phyloP scores from a whole-genome alignment of 2,888 invertebrate genomes.

The Lamellibrachia columna region DNA sequence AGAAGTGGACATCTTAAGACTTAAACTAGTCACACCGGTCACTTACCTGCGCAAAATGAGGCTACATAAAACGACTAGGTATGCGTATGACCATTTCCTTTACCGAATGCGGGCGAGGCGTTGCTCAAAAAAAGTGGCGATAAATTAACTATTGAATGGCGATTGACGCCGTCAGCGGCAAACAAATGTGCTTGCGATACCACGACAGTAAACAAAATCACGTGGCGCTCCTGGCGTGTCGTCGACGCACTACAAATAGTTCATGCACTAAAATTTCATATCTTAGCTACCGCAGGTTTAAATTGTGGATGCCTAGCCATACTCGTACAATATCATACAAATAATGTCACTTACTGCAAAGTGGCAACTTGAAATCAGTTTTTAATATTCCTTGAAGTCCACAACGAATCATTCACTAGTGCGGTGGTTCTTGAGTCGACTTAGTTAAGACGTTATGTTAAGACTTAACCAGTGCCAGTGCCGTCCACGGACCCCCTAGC shows the following conservation, averaged over 20 bases:
- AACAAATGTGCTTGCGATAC: background rate
- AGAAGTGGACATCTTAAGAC: background rate
- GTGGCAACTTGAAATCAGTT: no score
- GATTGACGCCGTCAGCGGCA: background rate
- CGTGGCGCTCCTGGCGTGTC: constrained; percentile 12
- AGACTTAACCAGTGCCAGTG: no score
- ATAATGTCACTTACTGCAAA: no score
- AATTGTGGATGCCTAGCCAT: no score
- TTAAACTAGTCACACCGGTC: background rate
- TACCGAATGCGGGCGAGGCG: background rate
- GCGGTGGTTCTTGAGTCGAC: no score
- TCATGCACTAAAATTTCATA: background rate
- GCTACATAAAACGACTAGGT: background rate
- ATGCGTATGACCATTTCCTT: background rate
- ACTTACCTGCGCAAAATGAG: background rate
- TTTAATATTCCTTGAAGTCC: no score
- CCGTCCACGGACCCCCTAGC: no score
- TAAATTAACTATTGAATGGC: background rate
- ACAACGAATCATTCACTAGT: no score
- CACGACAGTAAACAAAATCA: background rate
- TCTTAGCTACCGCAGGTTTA: no score
- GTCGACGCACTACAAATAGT: background rate
- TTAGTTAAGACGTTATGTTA: no score
- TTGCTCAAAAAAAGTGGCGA: background rate
- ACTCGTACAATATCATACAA: no score